phyloP scores from a whole-genome alignment of 1,140 invertebrate species.

The Episyrphus balteatus region DNA sequence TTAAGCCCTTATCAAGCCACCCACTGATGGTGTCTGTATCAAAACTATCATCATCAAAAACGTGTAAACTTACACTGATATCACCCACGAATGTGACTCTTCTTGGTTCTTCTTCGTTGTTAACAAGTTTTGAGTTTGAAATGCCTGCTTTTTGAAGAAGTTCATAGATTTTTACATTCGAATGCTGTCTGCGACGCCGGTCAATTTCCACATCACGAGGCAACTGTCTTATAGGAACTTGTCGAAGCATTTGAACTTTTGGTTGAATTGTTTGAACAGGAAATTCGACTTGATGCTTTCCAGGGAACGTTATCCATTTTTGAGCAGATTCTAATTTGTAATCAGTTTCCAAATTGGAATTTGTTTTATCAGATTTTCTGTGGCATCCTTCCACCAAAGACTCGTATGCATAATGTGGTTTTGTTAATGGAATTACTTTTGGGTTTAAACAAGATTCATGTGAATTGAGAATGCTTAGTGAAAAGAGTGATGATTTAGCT shows the following conservation, averaged over 20 bases:
- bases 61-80: background rate
- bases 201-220: slow-evolving; percentile 33
- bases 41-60: slow-evolving; percentile 26
- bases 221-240: slow-evolving; percentile 20
- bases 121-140: slow-evolving; percentile 16
- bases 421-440: too few relatives aligned
- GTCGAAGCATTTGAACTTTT: slow-evolving; percentile 25
- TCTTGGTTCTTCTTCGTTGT: slow-evolving; percentile 17
- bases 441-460: too few relatives aligned
- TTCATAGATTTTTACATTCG: slow-evolving; percentile 18
- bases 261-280: slow-evolving; percentile 28
- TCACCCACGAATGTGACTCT: background rate
- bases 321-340: slow-evolving; percentile 27
- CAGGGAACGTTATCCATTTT: slow-evolving; percentile 23
- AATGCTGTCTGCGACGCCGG: slow-evolving; percentile 20
- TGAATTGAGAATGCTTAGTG: too few relatives aligned
- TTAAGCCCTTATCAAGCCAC: slow-evolving; percentile 27
- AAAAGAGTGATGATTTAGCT: too few relatives aligned
- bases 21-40: slow-evolving; percentile 18
- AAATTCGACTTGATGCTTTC: slow-evolving; percentile 20
- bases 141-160: slow-evolving; percentile 19
- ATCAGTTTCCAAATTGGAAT: too few relatives aligned
- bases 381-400: too few relatives aligned
- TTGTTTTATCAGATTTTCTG: too few relatives aligned
- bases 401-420: too few relatives aligned